phyloP scores from a whole-genome alignment of 2,797 vertebrate genomes.

The Pseudotriccus pelzelni region DNA sequence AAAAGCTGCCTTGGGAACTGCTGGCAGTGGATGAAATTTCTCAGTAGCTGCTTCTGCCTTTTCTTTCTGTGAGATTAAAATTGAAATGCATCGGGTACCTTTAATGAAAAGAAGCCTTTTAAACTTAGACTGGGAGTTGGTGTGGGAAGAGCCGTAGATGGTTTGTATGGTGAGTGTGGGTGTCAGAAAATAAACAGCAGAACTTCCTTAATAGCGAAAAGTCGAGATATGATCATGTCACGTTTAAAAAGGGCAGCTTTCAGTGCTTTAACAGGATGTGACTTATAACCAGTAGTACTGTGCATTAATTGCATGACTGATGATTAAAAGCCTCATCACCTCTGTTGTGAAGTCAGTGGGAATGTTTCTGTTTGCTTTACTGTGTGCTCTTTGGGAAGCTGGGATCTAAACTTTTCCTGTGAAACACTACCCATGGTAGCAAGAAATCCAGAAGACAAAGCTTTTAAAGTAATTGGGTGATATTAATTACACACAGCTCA shows the following conservation, averaged over 20 bases:
- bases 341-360: not conserved
- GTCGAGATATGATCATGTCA: not conserved
- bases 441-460: slow-evolving; percentile 20
- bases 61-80: not conserved
- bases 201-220: not conserved
- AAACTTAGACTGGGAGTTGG: not conserved
- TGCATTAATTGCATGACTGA: not conserved
- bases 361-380: not conserved
- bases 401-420: not conserved
- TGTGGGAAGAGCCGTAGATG: not conserved
- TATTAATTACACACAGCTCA: not conserved
- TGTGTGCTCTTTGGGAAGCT: not conserved
- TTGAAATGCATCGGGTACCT: not conserved
- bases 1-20: not conserved
- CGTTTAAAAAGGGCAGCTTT: not conserved
- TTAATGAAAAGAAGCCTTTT: not conserved
- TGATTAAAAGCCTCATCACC: not conserved
- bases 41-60: not conserved
- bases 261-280: not conserved
- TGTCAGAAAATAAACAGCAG: not conserved
- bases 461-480: slow-evolving; percentile 9
- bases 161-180: not conserved
- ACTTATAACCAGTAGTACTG: not conserved
- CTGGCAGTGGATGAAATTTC: not conserved
- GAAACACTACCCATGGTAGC: not conserved